These are phyloP conservation scores for Spea bombifrons DNA, from an alignment of 2,113 vertebrate genomes.

Conservation along the genomic window DNA sequence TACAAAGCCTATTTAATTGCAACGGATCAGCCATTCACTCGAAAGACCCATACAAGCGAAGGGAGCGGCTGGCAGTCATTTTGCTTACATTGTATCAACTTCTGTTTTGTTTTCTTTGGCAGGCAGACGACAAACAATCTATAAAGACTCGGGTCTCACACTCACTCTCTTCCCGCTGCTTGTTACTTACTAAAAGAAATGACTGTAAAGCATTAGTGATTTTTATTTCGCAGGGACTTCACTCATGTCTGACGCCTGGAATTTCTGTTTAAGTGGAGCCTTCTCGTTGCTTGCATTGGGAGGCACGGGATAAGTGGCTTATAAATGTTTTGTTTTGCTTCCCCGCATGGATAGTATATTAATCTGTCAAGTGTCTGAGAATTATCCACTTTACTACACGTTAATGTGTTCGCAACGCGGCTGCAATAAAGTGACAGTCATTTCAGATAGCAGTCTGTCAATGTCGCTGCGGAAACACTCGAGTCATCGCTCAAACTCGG, in stretches of 20 bases:
- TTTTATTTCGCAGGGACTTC: not conserved
- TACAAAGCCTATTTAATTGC: too few species aligned
- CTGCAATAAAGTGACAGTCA: constrained; percentile 9
- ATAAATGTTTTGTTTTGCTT: constrained; percentile 27
- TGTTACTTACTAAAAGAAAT: not conserved
- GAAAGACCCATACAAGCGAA: not conserved
- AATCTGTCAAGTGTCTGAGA: constrained; percentile 14
- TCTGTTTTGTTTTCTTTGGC: not conserved
- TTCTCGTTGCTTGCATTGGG: constrained; percentile 1
- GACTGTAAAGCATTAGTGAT: not conserved
- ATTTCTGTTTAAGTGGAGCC: not conserved
- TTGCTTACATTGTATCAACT: not conserved
- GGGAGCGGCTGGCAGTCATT: not conserved
- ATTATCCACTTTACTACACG: constrained; percentile 7
- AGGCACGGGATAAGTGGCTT: constrained; percentile 25
- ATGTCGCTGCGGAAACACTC: not conserved
- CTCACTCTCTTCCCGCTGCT: not conserved
- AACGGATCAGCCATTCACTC: too few species aligned
- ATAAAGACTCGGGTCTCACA: not conserved
- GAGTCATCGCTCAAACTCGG: not conserved
- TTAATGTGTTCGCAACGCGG: not conserved
- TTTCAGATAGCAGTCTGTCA: constrained; percentile 12
- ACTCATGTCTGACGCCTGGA: not conserved
- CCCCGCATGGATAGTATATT: constrained; percentile 18
- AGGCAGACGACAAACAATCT: not conserved